Percentiles rank a stretch among this genome's conserved stretches.
phyloP scores from a whole-genome alignment of 2,888 invertebrate species.

The Dermolepida albohirtum region DNA sequence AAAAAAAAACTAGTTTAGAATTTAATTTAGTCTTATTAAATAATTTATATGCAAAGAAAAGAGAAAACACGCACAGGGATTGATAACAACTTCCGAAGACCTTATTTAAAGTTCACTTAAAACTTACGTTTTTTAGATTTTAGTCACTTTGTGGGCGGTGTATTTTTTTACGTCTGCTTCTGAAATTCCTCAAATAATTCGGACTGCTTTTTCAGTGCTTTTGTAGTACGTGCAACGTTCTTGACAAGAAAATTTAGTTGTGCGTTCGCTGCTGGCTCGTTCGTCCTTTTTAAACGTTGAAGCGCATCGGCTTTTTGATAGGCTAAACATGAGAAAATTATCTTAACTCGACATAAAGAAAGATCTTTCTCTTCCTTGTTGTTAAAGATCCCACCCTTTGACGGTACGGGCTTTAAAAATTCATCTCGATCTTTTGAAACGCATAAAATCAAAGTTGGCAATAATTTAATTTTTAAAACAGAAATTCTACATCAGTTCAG shows the following conservation, averaged over 20 bases:
- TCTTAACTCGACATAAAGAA: slow-evolving; percentile 24
- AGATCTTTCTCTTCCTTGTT: background rate
- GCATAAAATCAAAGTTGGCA: no score
- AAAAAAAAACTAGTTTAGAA: no score
- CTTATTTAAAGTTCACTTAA: slow-evolving; percentile 23
- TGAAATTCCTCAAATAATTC: slow-evolving; percentile 37
- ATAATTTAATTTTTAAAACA: no score
- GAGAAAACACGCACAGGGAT: no score
- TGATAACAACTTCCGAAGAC: no score
- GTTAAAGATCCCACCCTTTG: no score
- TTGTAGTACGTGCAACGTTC: slow-evolving; percentile 14
- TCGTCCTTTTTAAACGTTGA: background rate
- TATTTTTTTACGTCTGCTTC: slow-evolving; percentile 32
- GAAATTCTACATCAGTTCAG: no score
- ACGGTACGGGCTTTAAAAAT: no score
- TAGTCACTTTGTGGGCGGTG: slow-evolving; percentile 14
- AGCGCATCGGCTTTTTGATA: slow-evolving; percentile 5
- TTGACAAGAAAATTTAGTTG: slow-evolving; percentile 32
- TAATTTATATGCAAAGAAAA: no score
- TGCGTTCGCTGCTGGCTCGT: slow-evolving; percentile 22
- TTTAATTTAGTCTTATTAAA: no score
- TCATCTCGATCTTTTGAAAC: no score
- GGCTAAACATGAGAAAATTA: slow-evolving; percentile 36
- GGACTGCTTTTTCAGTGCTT: slow-evolving; percentile 21
- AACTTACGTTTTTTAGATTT: slow-evolving; percentile 5